phyloP scores from a whole-genome alignment of 2,888 invertebrate genomes.

The Ectobius pallidus region DNA sequence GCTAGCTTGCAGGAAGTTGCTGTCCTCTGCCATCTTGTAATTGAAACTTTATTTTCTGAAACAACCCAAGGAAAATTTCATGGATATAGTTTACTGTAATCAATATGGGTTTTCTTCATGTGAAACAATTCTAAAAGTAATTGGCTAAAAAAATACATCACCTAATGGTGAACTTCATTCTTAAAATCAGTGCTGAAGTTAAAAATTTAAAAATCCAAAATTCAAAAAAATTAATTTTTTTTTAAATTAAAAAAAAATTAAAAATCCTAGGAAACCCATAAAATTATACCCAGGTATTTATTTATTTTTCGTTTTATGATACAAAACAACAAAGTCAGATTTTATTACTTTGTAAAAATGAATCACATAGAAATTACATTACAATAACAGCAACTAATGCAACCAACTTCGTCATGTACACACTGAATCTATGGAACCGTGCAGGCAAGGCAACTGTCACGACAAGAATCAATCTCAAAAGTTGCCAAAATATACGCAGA shows the following conservation, averaged over 20 bases:
- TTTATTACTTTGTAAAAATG: too few relatives aligned
- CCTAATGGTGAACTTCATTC: neutral
- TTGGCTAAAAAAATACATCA: neutral
- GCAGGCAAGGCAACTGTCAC: neutral
- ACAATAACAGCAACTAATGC: too few relatives aligned
- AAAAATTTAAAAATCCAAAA: neutral
- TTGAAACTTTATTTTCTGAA: neutral
- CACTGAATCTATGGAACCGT: neutral
- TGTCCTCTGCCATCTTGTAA: constrained; percentile 52
- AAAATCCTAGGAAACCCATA: neutral
- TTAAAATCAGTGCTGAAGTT: neutral
- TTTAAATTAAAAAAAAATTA: neutral
- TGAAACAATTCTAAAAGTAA: too few relatives aligned
- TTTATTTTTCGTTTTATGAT: too few relatives aligned
- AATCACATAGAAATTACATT: too few relatives aligned
- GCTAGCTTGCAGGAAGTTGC: constrained; percentile 59
- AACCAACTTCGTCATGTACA: too few relatives aligned
- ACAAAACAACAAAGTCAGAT: too few relatives aligned
- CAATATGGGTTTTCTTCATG: too few relatives aligned
- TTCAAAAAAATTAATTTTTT: neutral
- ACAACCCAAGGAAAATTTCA: neutral
- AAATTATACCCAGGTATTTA: neutral
- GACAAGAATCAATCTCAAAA: neutral
- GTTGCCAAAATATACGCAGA: neutral
- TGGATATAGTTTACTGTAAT: neutral